These are phyloP conservation scores for Sphinx pinastri DNA, from an alignment of 2,888 invertebrate species.

Conservation along the genomic window DNA sequence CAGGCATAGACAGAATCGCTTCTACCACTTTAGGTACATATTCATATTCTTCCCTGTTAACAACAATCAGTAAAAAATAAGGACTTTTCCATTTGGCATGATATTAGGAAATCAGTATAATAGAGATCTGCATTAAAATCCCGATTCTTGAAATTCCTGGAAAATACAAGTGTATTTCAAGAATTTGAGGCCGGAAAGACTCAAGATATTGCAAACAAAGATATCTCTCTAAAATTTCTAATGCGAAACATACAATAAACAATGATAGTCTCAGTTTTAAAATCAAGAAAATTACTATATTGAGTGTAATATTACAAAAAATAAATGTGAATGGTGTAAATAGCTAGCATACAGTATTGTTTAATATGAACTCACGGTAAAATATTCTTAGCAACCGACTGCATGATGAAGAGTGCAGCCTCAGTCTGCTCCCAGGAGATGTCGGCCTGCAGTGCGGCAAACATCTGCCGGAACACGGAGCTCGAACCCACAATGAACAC, in stretches of 20 bases:
- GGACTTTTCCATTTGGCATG: neutral
- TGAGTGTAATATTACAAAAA: no score
- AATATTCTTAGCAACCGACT: conserved; percentile 96
- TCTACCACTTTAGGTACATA: conserved; percentile 97
- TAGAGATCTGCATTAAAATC: no score
- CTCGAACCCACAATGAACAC: conserved; percentile 98
- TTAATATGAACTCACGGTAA: conserved; percentile 87
- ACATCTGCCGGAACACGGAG: conserved; percentile 96
- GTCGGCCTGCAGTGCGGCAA: conserved; percentile 88
- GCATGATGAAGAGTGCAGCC: conserved; percentile 97
- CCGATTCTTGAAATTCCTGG: no score
- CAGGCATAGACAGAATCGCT: conserved; percentile 93
- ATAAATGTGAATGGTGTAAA: no score
- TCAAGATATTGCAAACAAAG: no score
- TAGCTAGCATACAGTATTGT: neutral
- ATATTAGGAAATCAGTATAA: no score
- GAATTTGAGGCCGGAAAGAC: no score
- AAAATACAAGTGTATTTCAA: no score
- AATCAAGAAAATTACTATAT: no score
- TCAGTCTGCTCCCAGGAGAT: conserved; percentile 96
- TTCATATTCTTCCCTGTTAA: conserved; percentile 92
- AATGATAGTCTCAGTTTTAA: no score
- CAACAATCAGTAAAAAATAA: neutral
- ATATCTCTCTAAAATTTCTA: no score
- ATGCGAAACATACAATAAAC: no score